phyloP scores from a whole-genome alignment of 2,888 invertebrate genomes.

The Chalcosyrphus nemorum region DNA sequence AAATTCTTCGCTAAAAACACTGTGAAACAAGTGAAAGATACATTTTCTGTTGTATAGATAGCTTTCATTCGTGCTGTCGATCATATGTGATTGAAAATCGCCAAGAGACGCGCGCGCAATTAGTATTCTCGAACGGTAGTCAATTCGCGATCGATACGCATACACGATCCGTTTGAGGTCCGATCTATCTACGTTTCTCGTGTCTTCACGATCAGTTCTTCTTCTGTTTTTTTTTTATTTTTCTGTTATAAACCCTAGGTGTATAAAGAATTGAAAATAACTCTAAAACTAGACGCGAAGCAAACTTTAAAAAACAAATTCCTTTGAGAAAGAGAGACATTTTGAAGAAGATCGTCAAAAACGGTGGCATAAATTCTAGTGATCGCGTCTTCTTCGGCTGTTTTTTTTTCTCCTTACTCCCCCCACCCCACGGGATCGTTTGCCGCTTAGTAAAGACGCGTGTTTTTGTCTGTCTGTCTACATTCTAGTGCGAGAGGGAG shows the following conservation, averaged over 20 bases:
- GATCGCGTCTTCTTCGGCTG: constrained; percentile 3
- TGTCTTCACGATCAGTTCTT: constrained; percentile 22
- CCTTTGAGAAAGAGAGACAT: constrained; percentile 37
- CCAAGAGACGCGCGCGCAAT: constrained; percentile 66
- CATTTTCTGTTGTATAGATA: constrained; percentile 6
- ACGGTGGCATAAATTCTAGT: constrained; percentile 32
- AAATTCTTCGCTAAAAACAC: not conserved
- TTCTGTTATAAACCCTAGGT: constrained; percentile 38
- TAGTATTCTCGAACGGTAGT: constrained; percentile 70
- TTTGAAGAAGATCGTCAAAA: constrained; percentile 27
- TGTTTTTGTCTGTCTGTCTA: constrained; percentile 39
- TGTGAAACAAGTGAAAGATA: constrained; percentile 55
- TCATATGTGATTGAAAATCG: constrained; percentile 61
- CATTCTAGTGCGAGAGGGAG: constrained; percentile 17
- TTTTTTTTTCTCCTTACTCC: too few species aligned
- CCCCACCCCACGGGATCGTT: too few species aligned
- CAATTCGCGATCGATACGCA: constrained; percentile 65
- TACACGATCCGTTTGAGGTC: constrained; percentile 49
- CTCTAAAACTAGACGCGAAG: constrained; percentile 22
- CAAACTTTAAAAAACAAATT: constrained; percentile 27
- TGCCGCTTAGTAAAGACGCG: constrained; percentile 32
- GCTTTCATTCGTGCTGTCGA: constrained; percentile 49
- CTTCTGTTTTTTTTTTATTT: constrained; percentile 2
- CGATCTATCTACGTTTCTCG: constrained; percentile 35
- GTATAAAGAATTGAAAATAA: constrained; percentile 57